Conservation (phyloP, 2,797 vertebrate genomes). For the Forpus xanthops region DNA sequence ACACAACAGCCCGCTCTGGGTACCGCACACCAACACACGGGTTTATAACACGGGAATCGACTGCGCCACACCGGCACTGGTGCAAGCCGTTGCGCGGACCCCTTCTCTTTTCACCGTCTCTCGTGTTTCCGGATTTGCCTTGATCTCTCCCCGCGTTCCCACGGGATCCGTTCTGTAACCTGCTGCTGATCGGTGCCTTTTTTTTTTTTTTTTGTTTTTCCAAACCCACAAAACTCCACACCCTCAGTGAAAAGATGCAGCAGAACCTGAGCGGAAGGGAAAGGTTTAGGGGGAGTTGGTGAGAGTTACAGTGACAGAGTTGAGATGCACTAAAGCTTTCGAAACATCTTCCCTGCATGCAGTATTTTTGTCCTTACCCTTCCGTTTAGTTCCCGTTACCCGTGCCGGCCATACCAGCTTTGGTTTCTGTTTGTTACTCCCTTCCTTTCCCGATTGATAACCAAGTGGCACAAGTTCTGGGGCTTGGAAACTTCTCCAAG, state of each 20-base stretch:
- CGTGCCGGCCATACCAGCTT: not conserved
- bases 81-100: too few relatives aligned
- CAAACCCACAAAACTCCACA: not conserved
- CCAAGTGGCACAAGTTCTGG: accelerated
- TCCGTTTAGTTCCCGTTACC: not conserved
- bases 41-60: not conserved
- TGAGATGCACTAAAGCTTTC: not conserved
- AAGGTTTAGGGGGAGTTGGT: not conserved
- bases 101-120: not conserved
- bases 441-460: accelerated
- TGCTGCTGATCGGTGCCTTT: not conserved
- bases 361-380: not conserved
- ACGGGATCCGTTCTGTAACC: not conserved
- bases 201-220: too few relatives aligned
- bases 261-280: not conserved
- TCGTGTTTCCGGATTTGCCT: not conserved
- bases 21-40: too few relatives aligned
- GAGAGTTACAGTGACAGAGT: not conserved
- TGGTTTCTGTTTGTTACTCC: not conserved
- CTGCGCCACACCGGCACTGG: too few relatives aligned
- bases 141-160: not conserved
- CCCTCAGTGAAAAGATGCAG: not conserved
- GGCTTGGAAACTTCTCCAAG: not conserved
- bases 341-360: not conserved
- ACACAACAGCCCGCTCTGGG: not conserved